phyloP scores from a whole-genome alignment of 2,113 vertebrate genomes.

The Pedetes capensis region DNA sequence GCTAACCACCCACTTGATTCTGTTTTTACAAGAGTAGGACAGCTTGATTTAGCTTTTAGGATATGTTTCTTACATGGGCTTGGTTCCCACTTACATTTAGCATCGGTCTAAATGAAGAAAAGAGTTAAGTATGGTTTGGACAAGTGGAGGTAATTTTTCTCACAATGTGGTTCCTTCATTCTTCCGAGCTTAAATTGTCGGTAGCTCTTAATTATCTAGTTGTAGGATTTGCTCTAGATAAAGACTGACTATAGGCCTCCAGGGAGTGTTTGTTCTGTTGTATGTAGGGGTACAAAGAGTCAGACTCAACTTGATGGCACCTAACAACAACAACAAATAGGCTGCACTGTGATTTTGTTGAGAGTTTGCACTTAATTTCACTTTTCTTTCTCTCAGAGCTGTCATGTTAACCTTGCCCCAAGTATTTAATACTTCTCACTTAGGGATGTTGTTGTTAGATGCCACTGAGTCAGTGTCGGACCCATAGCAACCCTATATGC shows the following conservation, averaged over 20 bases:
- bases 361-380: not conserved
- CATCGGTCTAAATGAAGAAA: not conserved
- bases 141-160: not conserved
- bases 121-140: not conserved
- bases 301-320: too few species aligned
- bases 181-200: not conserved
- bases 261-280: too few species aligned
- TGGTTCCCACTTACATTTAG: not conserved
- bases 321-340: too few species aligned
- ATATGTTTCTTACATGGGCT: not conserved
- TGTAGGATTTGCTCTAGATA: not conserved
- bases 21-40: not conserved
- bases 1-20: not conserved
- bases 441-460: too few species aligned
- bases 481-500: too few species aligned
- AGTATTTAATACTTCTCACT: constrained; percentile 4
- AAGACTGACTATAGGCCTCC: not conserved
- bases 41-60: constrained; percentile 2
- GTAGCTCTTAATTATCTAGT: not conserved
- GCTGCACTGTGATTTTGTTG: not conserved
- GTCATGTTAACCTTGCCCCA: not conserved
- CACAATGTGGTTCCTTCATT: not conserved
- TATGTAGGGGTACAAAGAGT: too few species aligned
- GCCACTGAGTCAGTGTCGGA: too few species aligned
- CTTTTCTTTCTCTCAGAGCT: not conserved